A percentile compares a stretch with the other conserved stretches of the same genome.
These are phyloP conservation scores for Menura novaehollandiae DNA, from an alignment of 2,113 vertebrate genomes.

Conservation along the genomic window DNA sequence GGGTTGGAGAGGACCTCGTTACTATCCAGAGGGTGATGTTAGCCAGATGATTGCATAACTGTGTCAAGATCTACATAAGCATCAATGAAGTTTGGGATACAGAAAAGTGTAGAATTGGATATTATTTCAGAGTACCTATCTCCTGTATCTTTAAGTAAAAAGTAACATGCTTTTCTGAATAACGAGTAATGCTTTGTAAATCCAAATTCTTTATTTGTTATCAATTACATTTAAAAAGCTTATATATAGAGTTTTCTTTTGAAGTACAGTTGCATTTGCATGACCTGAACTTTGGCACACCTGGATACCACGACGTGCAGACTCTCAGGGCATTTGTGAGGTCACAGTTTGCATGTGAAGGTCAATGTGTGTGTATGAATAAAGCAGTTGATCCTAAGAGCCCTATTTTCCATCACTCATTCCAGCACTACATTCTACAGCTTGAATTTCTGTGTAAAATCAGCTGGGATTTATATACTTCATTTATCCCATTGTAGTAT, in stretches of 20 bases:
- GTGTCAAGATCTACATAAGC: constrained; percentile 57
- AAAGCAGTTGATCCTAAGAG: not conserved
- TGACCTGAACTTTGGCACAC: not conserved
- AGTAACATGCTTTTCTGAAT: not conserved
- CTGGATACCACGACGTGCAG: not conserved
- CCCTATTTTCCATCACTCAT: not conserved
- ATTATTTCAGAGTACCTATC: constrained; percentile 29
- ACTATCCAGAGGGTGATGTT: constrained; percentile 71
- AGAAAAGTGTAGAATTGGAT: constrained; percentile 12
- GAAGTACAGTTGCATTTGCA: not conserved
- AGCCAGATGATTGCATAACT: constrained; percentile 60
- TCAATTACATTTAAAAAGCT: not conserved
- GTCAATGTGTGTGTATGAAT: not conserved
- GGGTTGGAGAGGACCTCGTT: constrained; percentile 76
- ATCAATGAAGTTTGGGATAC: constrained; percentile 37
- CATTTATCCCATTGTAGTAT: not conserved
- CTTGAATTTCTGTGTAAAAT: not conserved
- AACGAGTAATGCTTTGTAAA: not conserved
- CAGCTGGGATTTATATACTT: not conserved
- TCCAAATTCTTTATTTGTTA: not conserved
- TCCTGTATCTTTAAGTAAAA: constrained; percentile 1
- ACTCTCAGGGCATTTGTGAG: not conserved
- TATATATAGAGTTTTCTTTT: not conserved
- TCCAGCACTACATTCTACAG: not conserved
- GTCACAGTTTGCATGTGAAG: not conserved